Conservation (phyloP, 2,797 vertebrate species). For the Oreortyx pictus region DNA sequence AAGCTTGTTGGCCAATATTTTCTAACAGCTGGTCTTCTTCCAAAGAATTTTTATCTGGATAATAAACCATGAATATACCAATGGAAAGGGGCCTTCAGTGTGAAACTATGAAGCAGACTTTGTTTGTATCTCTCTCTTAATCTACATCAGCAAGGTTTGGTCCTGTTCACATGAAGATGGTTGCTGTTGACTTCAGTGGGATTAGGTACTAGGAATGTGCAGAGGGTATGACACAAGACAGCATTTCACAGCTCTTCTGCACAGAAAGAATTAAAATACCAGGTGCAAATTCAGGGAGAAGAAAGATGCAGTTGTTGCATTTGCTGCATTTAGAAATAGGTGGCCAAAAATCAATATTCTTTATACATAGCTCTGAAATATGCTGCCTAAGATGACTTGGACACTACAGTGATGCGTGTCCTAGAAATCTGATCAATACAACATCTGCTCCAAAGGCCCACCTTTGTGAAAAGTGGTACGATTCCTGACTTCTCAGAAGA, state of each 20-base stretch:
- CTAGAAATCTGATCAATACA: conserved; percentile 58
- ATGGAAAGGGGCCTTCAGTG: background rate
- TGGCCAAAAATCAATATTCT: conserved; percentile 54
- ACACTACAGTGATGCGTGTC: conserved; percentile 28
- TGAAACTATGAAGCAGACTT: background rate
- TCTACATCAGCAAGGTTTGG: background rate
- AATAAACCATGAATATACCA: background rate
- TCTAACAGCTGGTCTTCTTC: background rate
- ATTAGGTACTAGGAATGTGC: background rate
- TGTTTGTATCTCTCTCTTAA: background rate
- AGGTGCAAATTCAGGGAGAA: conserved; percentile 41
- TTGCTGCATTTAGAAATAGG: conserved; percentile 56
- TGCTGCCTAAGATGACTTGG: conserved; percentile 62
- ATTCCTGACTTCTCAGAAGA: background rate
- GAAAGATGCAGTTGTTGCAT: conserved; percentile 47
- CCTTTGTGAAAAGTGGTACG: background rate
- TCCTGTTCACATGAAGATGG: background rate
- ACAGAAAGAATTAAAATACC: conserved; percentile 1
- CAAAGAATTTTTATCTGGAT: background rate
- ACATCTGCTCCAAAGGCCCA: conserved; percentile 38
- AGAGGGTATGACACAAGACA: background rate
- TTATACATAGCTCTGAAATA: conserved; percentile 60
- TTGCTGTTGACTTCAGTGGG: background rate
- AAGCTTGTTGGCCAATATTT: background rate
- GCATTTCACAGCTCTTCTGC: background rate